These are phyloP conservation scores for Myanophis thanlyinensis DNA, from an alignment of 2,113 vertebrate genomes.

Conservation along the genomic window DNA sequence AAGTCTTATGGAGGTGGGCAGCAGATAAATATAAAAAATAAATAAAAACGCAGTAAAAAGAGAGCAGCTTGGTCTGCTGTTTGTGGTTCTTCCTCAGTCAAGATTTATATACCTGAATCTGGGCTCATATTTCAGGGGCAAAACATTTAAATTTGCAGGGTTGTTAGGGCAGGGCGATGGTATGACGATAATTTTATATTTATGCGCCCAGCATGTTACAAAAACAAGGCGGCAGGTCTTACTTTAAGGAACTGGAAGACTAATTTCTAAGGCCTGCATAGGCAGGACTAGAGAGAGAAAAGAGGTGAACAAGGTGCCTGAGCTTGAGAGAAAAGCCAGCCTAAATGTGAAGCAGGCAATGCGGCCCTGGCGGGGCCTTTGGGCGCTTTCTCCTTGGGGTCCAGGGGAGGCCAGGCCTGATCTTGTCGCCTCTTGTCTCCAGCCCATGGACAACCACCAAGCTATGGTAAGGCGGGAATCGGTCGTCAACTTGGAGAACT, in stretches of 20 bases:
- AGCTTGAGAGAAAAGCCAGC: neutral
- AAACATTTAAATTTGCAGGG: neutral
- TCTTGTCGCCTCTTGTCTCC: constrained; percentile 58
- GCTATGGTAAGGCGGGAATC: constrained; percentile 88
- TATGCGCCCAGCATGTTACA: no score
- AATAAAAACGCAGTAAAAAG: neutral
- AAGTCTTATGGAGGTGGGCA: neutral
- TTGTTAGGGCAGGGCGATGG: neutral
- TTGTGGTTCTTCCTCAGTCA: neutral
- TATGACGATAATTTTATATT: neutral
- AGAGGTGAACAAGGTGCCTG: neutral
- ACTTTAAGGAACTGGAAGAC: neutral
- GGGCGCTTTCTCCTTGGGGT: neutral
- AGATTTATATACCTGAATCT: neutral
- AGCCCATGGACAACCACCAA: constrained; percentile 86
- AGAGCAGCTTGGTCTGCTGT: neutral
- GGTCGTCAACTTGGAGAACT: constrained; percentile 91
- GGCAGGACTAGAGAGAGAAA: neutral
- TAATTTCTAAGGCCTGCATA: neutral
- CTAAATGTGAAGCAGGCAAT: neutral
- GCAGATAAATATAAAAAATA: neutral
- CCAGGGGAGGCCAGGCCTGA: neutral
- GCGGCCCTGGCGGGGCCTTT: neutral
- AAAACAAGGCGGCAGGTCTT: neutral
- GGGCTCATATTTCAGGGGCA: neutral